These are phyloP conservation scores for Papilio elwesi DNA, from an alignment of 2,888 invertebrate species.

Conservation along the genomic window DNA sequence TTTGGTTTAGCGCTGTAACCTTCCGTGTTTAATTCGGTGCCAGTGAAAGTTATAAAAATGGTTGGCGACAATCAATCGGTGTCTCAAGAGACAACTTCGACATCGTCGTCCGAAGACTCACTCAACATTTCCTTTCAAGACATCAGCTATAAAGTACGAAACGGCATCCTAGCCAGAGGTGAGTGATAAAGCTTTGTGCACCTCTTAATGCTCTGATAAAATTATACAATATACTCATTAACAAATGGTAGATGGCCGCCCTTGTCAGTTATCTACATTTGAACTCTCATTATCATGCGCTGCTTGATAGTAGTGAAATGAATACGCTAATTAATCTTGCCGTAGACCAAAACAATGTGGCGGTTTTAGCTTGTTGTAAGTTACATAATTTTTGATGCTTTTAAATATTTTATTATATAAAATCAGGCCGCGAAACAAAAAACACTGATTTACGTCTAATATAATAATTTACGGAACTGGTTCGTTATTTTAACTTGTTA, in stretches of 20 bases:
- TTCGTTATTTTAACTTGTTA: slow-evolving; percentile 19
- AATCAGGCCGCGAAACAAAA: slow-evolving; percentile 15
- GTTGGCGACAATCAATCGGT: slow-evolving; percentile 68
- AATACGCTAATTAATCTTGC: slow-evolving; percentile 37
- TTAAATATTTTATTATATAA: slow-evolving; percentile 16
- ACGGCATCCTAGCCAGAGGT: slow-evolving; percentile 84
- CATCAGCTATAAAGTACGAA: slow-evolving; percentile 86
- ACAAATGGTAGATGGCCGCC: slow-evolving; percentile 43
- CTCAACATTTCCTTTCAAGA: slow-evolving; percentile 88
- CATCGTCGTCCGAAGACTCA: slow-evolving; percentile 72
- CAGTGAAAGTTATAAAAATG: slow-evolving; percentile 64
- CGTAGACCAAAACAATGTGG: slow-evolving; percentile 11
- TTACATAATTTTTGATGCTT: slow-evolving; percentile 30
- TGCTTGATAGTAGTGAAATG: slow-evolving; percentile 49
- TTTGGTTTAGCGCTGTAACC: slow-evolving; percentile 53
- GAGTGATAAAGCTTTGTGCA: slow-evolving; percentile 50
- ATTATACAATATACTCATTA: slow-evolving; percentile 43
- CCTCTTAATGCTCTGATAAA: slow-evolving; percentile 35
- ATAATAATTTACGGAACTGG: slow-evolving; percentile 22
- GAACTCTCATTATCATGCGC: slow-evolving; percentile 49
- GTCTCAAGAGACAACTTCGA: slow-evolving; percentile 71
- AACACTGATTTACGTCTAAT: slow-evolving; percentile 8
- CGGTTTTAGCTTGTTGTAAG: neutral
- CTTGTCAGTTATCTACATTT: slow-evolving; percentile 51
- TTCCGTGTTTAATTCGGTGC: slow-evolving; percentile 46